Evolutionary conservation across 2,888 invertebrate genomes (phyloP).

Genomic region (Podabrus alpinus): DNA sequence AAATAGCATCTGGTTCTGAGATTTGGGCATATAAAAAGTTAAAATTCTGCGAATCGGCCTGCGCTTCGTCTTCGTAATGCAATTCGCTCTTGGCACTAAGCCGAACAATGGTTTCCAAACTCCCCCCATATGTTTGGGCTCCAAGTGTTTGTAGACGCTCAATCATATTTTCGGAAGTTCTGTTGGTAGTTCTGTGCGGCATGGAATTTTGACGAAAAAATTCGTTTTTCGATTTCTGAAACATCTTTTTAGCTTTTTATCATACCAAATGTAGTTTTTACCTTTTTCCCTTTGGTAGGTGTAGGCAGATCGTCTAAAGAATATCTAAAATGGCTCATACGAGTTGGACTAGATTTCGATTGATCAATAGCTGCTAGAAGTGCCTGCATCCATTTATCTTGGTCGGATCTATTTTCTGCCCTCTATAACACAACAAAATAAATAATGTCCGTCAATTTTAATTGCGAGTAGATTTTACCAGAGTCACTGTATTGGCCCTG

Average conservation of each 20-base stretch:
- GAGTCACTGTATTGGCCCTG: slow-evolving; percentile 53
- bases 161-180: slow-evolving; percentile 38
- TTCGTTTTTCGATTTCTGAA: not conserved
- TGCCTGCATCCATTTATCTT: slow-evolving; percentile 60
- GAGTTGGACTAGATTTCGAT: slow-evolving; percentile 34
- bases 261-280: not conserved
- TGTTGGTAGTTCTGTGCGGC: slow-evolving; percentile 24
- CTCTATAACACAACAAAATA: slow-evolving; percentile 48
- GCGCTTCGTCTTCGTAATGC: not conserved
- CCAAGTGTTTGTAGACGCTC: slow-evolving; percentile 47
- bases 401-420: slow-evolving; percentile 55
- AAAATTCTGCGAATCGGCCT: not conserved
- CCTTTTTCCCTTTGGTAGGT: slow-evolving; percentile 3
- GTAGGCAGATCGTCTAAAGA: slow-evolving; percentile 48
- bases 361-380: slow-evolving; percentile 55
- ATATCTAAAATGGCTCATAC: slow-evolving; percentile 53
- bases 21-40: not conserved
- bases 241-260: not conserved
- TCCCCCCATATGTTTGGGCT: slow-evolving; percentile 46
- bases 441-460: not conserved
- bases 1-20: not conserved
- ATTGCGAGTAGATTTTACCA: slow-evolving; percentile 51
- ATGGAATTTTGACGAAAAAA: slow-evolving; percentile 36
- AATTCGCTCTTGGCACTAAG: not conserved
- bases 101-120: slow-evolving; percentile 37